Base-by-base conservation (phyloP, 2,888 invertebrate species). In the Nomada ruficornis region DNA sequence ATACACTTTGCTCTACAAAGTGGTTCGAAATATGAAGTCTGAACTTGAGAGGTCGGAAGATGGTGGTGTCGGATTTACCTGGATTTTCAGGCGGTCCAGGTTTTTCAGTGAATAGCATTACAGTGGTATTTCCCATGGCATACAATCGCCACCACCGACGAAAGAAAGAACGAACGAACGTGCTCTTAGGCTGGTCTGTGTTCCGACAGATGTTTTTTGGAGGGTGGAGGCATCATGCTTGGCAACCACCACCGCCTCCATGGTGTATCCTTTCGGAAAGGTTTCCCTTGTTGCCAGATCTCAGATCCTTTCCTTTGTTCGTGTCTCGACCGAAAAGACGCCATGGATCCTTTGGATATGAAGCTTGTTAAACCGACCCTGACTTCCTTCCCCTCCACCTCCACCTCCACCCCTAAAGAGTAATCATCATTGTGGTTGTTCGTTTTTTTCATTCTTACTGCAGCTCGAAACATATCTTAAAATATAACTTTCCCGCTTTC, bases 251-350 rank as follows among this genome's bases (percentile, higher is more conserved):
- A 64, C 23, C 68, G 67, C 54, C 59, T 47, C 44, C 54, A 71
- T 63, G 80, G 77, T 80, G 76, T 79, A 68, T 80, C 77, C 70
- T 78, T 82, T 83, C 70, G 71, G 65, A 86, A 86, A 87, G 86
- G 83, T 81, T 88, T 89, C 87, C 86, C 83, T 62, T 83, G 85
- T 86, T 86, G 86, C 85, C 88, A 86, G 81, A 85, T 88, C 81
- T 78, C 63, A 5, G 60, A 20, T 54, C 60, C 72, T 73, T 70
- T 77, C 70, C 83, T 83, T 83, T 83, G 83, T 83, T 77, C 77
- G 29, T 26, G 10, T 7, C 44, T 42, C 59, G 52, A 29, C 52
- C 20, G 52, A 67, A 70, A 65, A 29, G 65, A 26, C 62, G 73
- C 65, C 13, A n/a, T 42, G 20, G 50, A 26, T 68, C 71, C 36